Percentiles rank a stretch among this genome's conserved stretches.
Conservation (phyloP, 2,113 vertebrate species). For the Dromaius novaehollandiae region DNA sequence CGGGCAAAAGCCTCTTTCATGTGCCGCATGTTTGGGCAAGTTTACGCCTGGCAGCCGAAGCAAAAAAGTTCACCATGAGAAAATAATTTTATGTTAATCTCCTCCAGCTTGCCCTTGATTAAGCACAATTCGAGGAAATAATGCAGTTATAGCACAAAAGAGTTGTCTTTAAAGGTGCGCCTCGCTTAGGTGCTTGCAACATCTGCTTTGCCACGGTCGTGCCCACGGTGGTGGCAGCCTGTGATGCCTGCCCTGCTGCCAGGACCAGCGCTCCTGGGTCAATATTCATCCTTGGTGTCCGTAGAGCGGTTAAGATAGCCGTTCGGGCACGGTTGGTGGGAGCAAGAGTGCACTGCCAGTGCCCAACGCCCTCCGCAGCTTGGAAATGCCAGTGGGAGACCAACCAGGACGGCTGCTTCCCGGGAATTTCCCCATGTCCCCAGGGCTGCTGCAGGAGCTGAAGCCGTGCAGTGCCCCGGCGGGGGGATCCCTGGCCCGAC, state of each 20-base stretch:
- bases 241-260: no score
- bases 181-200: neutral
- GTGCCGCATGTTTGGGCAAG: neutral
- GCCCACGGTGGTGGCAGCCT: neutral
- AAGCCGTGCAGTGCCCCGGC: rapidly evolving
- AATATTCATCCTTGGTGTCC: neutral
- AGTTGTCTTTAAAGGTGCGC: neutral
- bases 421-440: neutral
- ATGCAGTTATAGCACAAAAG: rapidly evolving
- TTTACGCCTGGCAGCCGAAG: neutral
- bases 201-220: neutral
- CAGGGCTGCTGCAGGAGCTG: neutral
- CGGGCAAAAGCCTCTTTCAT: neutral
- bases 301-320: no score
- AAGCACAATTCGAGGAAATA: neutral
- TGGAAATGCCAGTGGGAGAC: neutral
- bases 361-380: neutral
- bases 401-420: neutral
- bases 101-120: neutral
- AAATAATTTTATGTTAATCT: slow-evolving; percentile 50
- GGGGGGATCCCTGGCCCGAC: neutral
- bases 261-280: neutral
- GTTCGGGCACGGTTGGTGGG: neutral
- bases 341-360: rapidly evolving
- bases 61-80: neutral